phyloP scores from a whole-genome alignment of 2,113 vertebrate species.

The Mesembrinibis cayennensis region DNA sequence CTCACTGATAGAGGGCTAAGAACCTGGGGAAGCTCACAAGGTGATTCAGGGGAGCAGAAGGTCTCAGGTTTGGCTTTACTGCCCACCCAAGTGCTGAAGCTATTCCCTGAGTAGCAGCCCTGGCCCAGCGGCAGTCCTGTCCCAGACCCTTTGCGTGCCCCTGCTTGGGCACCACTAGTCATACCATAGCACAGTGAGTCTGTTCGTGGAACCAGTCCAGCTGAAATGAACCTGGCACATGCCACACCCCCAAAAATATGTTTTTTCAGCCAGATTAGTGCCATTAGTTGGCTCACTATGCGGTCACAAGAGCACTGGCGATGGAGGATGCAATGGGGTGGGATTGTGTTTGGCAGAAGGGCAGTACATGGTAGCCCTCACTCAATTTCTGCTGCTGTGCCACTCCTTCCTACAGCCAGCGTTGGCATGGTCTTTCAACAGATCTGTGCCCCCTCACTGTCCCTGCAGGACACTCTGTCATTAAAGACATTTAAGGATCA shows the following conservation, averaged over 20 bases:
- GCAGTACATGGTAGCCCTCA: not conserved
- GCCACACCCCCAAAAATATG: fast-evolving
- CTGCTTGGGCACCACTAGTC: not conserved
- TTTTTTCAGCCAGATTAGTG: not conserved
- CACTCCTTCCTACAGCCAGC: not conserved
- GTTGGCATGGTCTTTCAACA: fast-evolving
- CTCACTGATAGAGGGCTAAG: not conserved
- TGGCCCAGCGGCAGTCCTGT: not conserved
- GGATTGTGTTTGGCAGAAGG: not conserved
- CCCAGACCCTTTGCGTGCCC: fast-evolving
- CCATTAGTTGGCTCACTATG: not conserved
- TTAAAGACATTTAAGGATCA: not conserved
- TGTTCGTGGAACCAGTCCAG: fast-evolving
- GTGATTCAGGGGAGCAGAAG: not conserved
- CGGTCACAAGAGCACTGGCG: not conserved
- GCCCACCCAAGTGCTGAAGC: not conserved
- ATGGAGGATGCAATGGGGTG: not conserved
- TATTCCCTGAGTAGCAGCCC: not conserved
- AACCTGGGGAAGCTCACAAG: not conserved
- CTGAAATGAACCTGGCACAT: not conserved
- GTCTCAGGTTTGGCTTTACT: not conserved
- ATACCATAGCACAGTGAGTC: fast-evolving
- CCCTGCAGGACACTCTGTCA: not conserved
- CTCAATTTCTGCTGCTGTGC: not conserved
- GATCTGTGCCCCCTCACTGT: not conserved